Base-by-base conservation (phyloP, 2,113 vertebrate species). In the Chloebia gouldiae region DNA sequence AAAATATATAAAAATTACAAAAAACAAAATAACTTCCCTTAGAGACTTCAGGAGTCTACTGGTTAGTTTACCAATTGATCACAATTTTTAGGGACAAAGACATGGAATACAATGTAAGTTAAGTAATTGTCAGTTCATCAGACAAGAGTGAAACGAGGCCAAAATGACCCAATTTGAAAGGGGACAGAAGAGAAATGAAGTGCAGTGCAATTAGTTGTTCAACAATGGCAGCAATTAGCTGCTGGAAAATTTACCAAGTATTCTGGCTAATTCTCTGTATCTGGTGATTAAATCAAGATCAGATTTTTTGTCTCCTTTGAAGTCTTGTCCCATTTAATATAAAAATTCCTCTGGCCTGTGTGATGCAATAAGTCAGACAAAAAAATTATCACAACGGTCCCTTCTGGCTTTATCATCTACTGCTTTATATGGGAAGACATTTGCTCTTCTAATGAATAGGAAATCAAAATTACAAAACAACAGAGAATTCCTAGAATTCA, bases 171-270 rank as follows among this genome's bases (percentile, higher is more conserved):
- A 84, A 30, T 78, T 79, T 91, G 44, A 86, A 93, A 93, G 51
- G 15, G n/a, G 16, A 75, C 44, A 57, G 39, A 87, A 86, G 21
- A 72, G 54, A 92, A 93, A 86, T 81, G 13, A 94, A 86, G 86
- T 66, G 47, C 54, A 84, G n/a, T 59, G 28, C 13, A 83, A 81
- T 94, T 92, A 94, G 71, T 84, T 92, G 69, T 81, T 88, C 93
- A 92, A 94, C 64, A 95, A 47, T 66, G 51, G 51, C 60, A 93
- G 80, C 80, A 93, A 92, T 94, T 96, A 96, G 64, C 64, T 68
- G 44, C 80, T 88, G 51, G 60, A 93, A 95, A 93, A 91, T 69
- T 56, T 81, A 87, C 91, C 40, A 60, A 66, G 53, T 68, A 68
- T 64, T 91, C 77, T 81, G 44, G 40, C 21, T 91, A 61, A 75